Base-by-base conservation (phyloP, 2,113 vertebrate genomes). In the Corythoichthys haematopterus region DNA sequence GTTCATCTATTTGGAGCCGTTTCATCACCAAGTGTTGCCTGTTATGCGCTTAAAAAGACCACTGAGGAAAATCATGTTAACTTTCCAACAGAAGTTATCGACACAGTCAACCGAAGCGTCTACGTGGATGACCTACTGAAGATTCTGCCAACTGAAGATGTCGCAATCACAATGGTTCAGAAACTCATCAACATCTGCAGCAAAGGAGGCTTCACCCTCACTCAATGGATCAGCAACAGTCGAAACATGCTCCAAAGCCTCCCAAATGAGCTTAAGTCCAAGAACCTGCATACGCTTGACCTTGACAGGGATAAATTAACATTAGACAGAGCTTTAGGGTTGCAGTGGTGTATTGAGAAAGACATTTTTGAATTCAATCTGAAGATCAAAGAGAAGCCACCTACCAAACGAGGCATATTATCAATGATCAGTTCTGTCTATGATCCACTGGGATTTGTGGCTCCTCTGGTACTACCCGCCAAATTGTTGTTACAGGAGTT, bases 401-500 rank as follows among this genome's bases (percentile, higher is more conserved):
- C 5, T 6, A 78, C 62, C 3, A 69, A 60, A 47, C 0, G 53
- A 2, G 55, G 47, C n/a, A 52, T 68, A n/a, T 2, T 68, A 1
- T 72, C 66, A 28, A n/a, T 48, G 0, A 51, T 65, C 37, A 69
- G 52, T 15, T 72, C 65, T 5, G 3, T 77, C 15, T 72, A 77
- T 13, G 61, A 64, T 37, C 58, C 53, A 1, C 33, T 72, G 33
- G 75, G 20, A 28, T 28, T 28, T 28, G 20, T 28, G 20, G 20
- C 20, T 28, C 20, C 20, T 28, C 20, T 28, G 70, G 59, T 62
- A 12, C 51, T 71, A 3, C 33, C 65, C 3, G 68, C 71, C 3
- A 80, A 77, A n/a, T 46, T 74, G 13, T 3, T 80, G 15, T 51
- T 76, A 14, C 70, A 70, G 45, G 69, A 78, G 36, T 16, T 78